These are phyloP conservation scores for Hydrotaea cyrtoneurina DNA, from an alignment of 2,888 invertebrate species.

Conservation along the genomic window DNA sequence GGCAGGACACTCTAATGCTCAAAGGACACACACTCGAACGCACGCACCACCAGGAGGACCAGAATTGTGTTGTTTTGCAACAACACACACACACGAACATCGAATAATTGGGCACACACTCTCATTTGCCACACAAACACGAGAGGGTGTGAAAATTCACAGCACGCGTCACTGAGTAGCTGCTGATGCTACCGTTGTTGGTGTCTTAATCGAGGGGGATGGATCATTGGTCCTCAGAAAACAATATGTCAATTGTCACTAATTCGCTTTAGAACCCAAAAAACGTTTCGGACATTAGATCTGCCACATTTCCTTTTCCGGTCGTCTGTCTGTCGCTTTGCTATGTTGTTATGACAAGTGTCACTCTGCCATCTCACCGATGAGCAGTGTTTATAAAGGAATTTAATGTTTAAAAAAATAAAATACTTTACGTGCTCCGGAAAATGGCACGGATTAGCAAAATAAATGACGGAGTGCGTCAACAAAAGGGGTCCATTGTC, in stretches of 20 bases:
- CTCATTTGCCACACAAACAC: not conserved
- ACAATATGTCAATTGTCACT: slow-evolving; percentile 78
- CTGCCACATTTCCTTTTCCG: slow-evolving; percentile 17
- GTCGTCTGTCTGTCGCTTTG: slow-evolving; percentile 65
- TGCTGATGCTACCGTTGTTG: not conserved
- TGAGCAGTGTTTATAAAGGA: slow-evolving; percentile 69
- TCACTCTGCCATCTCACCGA: slow-evolving; percentile 68
- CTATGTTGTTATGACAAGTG: slow-evolving; percentile 79
- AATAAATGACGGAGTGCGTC: slow-evolving; percentile 8
- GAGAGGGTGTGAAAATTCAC: slow-evolving; percentile 76
- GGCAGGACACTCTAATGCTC: not conserved
- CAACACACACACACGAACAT: slow-evolving; percentile 27
- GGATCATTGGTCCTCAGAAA: slow-evolving; percentile 47
- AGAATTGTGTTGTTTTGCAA: slow-evolving; percentile 27
- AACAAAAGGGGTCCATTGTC: not conserved
- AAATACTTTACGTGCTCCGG: slow-evolving; percentile 72
- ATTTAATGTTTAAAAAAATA: slow-evolving; percentile 71
- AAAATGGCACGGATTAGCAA: slow-evolving; percentile 67
- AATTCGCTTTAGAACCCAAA: slow-evolving; percentile 34
- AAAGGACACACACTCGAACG: slow-evolving; percentile 37
- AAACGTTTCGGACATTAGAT: slow-evolving; percentile 50
- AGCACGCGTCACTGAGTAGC: slow-evolving; percentile 74
- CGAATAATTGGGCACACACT: slow-evolving; percentile 57
- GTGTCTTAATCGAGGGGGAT: not conserved
- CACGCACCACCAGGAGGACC: slow-evolving; percentile 37